phyloP scores from a whole-genome alignment of 2,113 vertebrate species.

The Antechinus stuartii region DNA sequence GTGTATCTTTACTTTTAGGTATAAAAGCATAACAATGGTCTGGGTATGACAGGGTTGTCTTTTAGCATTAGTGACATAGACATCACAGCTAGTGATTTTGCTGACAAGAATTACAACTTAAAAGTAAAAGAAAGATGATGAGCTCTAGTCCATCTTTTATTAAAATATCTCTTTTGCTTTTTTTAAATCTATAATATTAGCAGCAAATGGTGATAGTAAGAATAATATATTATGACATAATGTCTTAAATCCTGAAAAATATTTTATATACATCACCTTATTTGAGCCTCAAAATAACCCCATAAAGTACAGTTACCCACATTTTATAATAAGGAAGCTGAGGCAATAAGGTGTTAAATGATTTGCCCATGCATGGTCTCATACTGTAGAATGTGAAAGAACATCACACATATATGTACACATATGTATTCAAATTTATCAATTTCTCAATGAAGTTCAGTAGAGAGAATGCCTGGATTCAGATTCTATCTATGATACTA shows the following conservation, averaged over 20 bases:
- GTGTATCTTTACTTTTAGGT: constrained; percentile 9
- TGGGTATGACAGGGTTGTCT: neutral
- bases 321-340: neutral
- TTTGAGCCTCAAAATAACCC: neutral
- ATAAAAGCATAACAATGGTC: neutral
- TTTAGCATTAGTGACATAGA: neutral
- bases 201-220: neutral
- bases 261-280: neutral
- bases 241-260: neutral
- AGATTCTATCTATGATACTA: neutral
- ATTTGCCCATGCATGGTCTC: neutral
- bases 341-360: neutral
- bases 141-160: neutral
- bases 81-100: neutral
- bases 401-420: neutral
- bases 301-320: neutral
- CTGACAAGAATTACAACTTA: neutral
- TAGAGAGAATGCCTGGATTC: neutral
- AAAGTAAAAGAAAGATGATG: constrained; percentile 19
- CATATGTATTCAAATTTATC: neutral
- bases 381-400: neutral
- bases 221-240: neutral
- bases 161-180: neutral
- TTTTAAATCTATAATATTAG: neutral
- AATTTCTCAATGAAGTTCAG: neutral